Base-by-base conservation (phyloP, 1,140 invertebrate genomes). In the Drosophila murphyi region DNA sequence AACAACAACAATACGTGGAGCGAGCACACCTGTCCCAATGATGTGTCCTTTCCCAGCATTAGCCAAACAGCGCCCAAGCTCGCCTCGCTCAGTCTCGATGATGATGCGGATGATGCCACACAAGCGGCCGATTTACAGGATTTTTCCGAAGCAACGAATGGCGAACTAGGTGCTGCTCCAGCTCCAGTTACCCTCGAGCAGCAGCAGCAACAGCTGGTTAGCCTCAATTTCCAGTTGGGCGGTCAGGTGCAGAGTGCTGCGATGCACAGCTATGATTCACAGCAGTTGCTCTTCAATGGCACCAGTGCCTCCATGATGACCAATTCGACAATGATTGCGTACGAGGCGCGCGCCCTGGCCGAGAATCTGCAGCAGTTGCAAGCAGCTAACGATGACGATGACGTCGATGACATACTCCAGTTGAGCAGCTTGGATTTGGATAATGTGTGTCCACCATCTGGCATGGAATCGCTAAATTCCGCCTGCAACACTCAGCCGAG, bases 41-140 rank as follows among this genome's bases (percentile, higher is more conserved):
- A 96, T 76, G 93, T 96, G 41, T 96, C 96, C 0, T 97, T 96
- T 87, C 96, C 96, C 0, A 97, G 95, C 47, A 95, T 97, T 12
- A 97, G 96, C 65, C 94, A 95, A 20, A 96, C 95, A 37, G 95
- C 95, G 0, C 96, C 96, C 1, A 91, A 96, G 55, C 93, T 95
- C 0, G 94, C 94, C 0, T 96, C 96, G 0, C 95, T 96, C 48
- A 94, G 94, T 64, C 95, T 95, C 77, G 95, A 96, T 59, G 78
- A 86, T 41, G 76, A 59, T 63, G 71, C n/a, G 10, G 82, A 87
- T 39, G 88, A 90, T 29, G 43, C 69, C 6, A 91, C 75, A 2
- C 63, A 89, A 12, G 68, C 82, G 0, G 64, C 76, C n/a, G 78
- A 87, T 4, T 45, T 91, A 10, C 57, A 57, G 2, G 78, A 91